These are phyloP conservation scores for Nebria salina DNA, from an alignment of 2,888 invertebrate genomes.

Conservation along the genomic window DNA sequence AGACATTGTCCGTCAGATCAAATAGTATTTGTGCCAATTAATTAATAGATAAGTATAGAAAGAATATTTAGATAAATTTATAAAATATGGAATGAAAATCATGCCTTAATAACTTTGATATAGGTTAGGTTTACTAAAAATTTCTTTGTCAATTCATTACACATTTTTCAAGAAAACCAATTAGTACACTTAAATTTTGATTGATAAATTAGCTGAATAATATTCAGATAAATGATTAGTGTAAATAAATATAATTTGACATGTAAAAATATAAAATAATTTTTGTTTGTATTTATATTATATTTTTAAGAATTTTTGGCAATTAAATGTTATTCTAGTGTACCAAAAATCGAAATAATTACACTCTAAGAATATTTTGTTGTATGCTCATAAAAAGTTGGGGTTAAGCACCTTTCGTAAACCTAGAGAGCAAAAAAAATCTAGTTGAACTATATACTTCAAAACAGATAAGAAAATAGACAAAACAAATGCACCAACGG, in stretches of 20 bases:
- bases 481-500: background rate
- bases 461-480: background rate
- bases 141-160: background rate
- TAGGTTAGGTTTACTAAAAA: too few species aligned
- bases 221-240: background rate
- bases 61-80: too few species aligned
- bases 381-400: background rate
- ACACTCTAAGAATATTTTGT: background rate
- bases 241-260: background rate
- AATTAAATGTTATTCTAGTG: background rate
- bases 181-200: background rate
- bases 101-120: too few species aligned
- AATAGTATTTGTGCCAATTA: too few species aligned
- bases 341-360: constrained; percentile 3
- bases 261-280: background rate
- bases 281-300: background rate
- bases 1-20: too few species aligned
- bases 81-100: too few species aligned
- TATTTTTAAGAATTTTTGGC: constrained; percentile 48
- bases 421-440: background rate
- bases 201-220: background rate
- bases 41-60: too few species aligned
- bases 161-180: background rate
- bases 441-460: constrained; percentile 1
- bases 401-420: constrained; percentile 1